These are phyloP conservation scores for Lasiurus borealis DNA, from an alignment of 2,113 vertebrate genomes.

Conservation along the genomic window DNA sequence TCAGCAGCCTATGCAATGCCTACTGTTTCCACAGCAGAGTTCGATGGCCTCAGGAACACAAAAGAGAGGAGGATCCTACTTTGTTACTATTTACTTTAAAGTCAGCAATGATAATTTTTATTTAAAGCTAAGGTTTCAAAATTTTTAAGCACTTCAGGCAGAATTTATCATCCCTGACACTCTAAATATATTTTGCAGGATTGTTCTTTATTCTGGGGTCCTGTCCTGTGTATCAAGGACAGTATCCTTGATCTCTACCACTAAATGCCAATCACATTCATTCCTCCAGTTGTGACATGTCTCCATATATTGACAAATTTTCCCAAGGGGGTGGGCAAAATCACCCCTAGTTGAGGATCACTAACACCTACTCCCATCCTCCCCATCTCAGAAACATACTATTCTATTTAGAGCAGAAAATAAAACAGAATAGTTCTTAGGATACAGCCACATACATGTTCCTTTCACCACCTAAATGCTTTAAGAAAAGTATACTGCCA, in stretches of 20 bases:
- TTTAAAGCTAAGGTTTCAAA: neutral
- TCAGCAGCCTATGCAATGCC: neutral
- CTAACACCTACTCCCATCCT: neutral
- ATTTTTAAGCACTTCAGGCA: neutral
- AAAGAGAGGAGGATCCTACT: neutral
- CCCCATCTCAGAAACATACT: neutral
- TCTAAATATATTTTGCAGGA: neutral
- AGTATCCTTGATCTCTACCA: neutral
- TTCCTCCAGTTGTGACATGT: fast-evolving
- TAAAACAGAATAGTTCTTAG: neutral
- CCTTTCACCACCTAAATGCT: neutral
- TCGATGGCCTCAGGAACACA: neutral
- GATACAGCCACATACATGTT: fast-evolving
- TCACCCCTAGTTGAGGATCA: neutral
- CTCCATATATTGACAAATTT: neutral
- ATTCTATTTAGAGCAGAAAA: neutral
- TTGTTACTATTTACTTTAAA: neutral
- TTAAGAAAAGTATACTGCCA: neutral
- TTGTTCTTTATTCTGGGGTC: neutral
- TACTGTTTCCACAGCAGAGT: neutral
- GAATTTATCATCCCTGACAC: neutral
- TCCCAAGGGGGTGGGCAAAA: neutral
- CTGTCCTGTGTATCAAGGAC: neutral
- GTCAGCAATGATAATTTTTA: neutral
- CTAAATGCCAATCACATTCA: neutral